Percentiles rank a stretch among this genome's conserved stretches.
phyloP scores from a whole-genome alignment of 2,113 vertebrate species.

The Phainopepla nitens region DNA sequence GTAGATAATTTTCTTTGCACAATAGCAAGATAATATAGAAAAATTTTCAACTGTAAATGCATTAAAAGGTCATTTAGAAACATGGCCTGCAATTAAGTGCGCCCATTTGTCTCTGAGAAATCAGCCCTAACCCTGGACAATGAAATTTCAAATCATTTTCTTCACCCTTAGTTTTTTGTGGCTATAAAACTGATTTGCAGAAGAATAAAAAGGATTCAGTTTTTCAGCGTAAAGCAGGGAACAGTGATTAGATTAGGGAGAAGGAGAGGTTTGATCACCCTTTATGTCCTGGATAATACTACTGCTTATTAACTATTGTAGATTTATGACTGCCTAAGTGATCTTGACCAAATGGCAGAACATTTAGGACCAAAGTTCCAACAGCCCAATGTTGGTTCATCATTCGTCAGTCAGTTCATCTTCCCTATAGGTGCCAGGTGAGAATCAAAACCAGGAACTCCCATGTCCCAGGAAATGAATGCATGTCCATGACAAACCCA shows the following conservation, averaged over 20 bases:
- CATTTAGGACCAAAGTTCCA: not conserved
- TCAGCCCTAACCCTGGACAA: not conserved
- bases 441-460: not conserved
- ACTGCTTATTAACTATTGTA: not conserved
- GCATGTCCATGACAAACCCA: rapidly evolving
- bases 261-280: not conserved
- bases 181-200: not conserved
- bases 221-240: not conserved
- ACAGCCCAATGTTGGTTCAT: not conserved
- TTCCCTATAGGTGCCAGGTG: not conserved
- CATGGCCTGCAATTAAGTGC: not conserved
- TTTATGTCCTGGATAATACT: not conserved
- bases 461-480: not conserved
- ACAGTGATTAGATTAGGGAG: not conserved
- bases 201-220: not conserved
- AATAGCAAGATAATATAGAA: not conserved
- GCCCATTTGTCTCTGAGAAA: not conserved
- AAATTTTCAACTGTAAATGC: not conserved
- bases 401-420: not conserved
- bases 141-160: not conserved
- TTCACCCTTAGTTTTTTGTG: not conserved
- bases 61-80: not conserved
- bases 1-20: not conserved
- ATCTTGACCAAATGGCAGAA: not conserved
- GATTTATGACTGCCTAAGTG: not conserved